These are phyloP conservation scores for Butorides virescens DNA, from an alignment of 2,113 vertebrate genomes.

Conservation along the genomic window DNA sequence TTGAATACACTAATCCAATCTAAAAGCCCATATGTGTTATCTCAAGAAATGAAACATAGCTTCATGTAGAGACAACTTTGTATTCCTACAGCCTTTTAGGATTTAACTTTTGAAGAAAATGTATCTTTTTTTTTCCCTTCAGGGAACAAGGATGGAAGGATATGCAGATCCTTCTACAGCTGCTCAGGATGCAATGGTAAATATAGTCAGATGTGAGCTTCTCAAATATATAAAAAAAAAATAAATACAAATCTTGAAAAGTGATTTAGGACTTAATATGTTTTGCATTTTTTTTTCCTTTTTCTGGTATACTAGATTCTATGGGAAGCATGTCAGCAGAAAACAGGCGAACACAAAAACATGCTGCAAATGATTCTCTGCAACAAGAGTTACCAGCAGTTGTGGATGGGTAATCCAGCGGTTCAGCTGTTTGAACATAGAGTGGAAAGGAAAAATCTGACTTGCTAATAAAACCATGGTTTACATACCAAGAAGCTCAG, in stretches of 20 bases:
- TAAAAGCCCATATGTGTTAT: background rate
- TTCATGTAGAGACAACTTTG: background rate
- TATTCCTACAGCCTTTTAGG: background rate
- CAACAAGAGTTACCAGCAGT: conserved; percentile 77
- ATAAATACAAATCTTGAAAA: background rate
- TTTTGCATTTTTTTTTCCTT: background rate
- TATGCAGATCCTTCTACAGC: conserved; percentile 72
- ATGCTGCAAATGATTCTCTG: conserved; percentile 80
- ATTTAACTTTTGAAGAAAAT: background rate
- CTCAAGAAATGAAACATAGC: background rate
- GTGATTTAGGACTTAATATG: background rate
- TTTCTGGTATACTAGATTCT: conserved; percentile 62
- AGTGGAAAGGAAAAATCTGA: background rate
- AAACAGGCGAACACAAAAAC: conserved; percentile 77
- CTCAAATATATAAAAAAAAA: background rate
- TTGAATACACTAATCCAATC: background rate
- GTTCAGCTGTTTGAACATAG: background rate
- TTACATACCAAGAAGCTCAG: background rate
- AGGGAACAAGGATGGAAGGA: conserved; percentile 78
- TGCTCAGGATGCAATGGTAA: conserved; percentile 80
- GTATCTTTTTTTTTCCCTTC: background rate
- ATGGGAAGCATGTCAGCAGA: conserved; percentile 80
- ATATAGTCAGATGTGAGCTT: background rate
- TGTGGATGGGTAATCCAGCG: conserved; percentile 76
- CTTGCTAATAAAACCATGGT: background rate